Evolutionary conservation across 2,888 invertebrate genomes (phyloP).

Genomic region (Actias luna): DNA sequence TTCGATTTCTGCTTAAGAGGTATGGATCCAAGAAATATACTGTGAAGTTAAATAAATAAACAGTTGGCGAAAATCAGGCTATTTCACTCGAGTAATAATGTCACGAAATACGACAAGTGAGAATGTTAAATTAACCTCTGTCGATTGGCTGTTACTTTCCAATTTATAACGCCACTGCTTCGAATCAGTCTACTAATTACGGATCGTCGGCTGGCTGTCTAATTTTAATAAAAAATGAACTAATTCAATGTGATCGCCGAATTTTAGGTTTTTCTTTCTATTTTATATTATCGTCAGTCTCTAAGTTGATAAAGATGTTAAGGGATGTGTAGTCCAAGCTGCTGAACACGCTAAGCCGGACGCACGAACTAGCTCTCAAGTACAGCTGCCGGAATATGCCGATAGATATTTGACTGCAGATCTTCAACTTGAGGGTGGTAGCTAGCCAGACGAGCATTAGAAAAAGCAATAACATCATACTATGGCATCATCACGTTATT

Average conservation of each 20-base stretch:
- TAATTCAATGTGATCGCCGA: neutral
- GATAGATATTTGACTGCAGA: too few relatives aligned
- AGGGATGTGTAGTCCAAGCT: too few relatives aligned
- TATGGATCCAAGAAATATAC: neutral
- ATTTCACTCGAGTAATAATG: too few relatives aligned
- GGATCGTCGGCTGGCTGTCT: constrained; percentile 6
- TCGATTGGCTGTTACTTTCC: neutral
- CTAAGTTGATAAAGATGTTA: too few relatives aligned
- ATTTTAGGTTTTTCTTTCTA: neutral
- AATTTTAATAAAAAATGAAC: neutral
- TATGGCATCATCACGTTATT: too few relatives aligned
- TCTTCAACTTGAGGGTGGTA: too few relatives aligned
- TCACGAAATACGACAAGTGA: neutral
- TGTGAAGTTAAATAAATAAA: neutral
- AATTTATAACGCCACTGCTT: constrained; percentile 3
- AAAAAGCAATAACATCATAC: too few relatives aligned
- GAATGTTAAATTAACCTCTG: neutral
- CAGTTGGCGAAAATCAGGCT: neutral
- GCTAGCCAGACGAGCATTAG: too few relatives aligned
- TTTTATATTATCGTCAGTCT: neutral
- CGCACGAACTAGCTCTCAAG: too few relatives aligned
- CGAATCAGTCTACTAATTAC: constrained; percentile 14
- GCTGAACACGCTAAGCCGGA: too few relatives aligned
- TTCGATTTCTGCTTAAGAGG: too few relatives aligned
- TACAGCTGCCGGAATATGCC: too few relatives aligned